phyloP scores from a whole-genome alignment of 2,888 invertebrate species.

The Drosophila subsilvestris region DNA sequence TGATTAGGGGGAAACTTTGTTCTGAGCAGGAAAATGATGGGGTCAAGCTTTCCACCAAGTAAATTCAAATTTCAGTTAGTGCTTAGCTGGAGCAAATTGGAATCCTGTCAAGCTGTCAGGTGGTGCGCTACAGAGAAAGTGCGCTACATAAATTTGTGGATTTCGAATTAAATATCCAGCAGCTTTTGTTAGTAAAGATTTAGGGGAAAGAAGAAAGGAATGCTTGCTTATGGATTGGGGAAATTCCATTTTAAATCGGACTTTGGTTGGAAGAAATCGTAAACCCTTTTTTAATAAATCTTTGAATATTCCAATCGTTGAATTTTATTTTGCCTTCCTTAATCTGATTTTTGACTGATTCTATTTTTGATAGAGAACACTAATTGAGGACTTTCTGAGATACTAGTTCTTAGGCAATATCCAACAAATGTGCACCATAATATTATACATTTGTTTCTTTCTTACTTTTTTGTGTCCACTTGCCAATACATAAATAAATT shows the following conservation, averaged over 20 bases:
- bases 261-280: not conserved
- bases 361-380: not conserved
- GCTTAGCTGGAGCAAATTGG: not conserved
- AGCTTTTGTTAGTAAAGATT: not conserved
- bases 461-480: not conserved
- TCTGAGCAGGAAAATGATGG: constrained; percentile 5
- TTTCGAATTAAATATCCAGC: not conserved
- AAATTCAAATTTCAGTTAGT: constrained; percentile 2
- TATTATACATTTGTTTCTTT: not conserved
- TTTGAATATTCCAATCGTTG: no score
- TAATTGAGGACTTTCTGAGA: not conserved
- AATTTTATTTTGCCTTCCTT: no score
- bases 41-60: constrained; percentile 4
- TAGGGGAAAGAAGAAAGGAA: not conserved
- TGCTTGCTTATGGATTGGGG: not conserved
- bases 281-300: no score
- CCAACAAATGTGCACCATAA: no score
- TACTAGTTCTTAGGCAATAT: no score
- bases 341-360: not conserved
- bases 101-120: constrained; percentile 1
- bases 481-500: not conserved
- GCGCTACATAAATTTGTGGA: not conserved
- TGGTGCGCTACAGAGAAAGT: not conserved
- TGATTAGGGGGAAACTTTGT: not conserved
- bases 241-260: not conserved